phyloP scores from a whole-genome alignment of 37 sponge, comb jelly and placozoan genomes.

The Crambe crambe region DNA sequence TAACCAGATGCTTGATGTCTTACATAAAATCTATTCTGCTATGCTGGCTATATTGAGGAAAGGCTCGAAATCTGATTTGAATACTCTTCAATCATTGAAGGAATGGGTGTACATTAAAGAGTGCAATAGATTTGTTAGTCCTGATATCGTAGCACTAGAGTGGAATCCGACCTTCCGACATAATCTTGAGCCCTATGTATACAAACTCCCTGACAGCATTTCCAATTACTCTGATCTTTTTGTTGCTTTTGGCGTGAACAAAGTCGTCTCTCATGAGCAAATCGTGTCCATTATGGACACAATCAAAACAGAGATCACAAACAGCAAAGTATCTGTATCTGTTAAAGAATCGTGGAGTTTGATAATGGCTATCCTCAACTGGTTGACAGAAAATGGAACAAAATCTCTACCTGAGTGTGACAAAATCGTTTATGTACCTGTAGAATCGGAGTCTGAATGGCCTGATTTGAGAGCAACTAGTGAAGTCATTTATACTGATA shows the following conservation, averaged over 20 bases:
- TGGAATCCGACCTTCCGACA: conserved; percentile 19
- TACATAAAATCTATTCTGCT: neutral
- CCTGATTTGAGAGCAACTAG: conserved; percentile 13
- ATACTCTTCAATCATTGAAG: neutral
- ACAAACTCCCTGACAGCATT: conserved; percentile 23
- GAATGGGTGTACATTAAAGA: conserved; percentile 32
- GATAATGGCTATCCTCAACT: conserved; percentile 43
- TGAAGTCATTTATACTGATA: conserved; percentile 42
- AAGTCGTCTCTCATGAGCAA: conserved; percentile 3
- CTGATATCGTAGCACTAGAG: conserved; percentile 17
- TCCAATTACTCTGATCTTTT: neutral
- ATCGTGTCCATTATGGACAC: conserved; percentile 23
- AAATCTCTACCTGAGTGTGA: neutral
- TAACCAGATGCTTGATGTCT: neutral
- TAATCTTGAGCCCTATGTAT: conserved; percentile 46
- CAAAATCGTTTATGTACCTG: conserved; percentile 39
- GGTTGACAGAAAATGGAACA: conserved; percentile 31
- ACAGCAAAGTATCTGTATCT: neutral
- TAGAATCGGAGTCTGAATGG: conserved; percentile 15
- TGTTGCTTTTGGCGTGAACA: neutral
- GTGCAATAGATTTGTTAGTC: conserved; percentile 24
- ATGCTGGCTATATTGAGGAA: neutral
- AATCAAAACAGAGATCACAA: conserved; percentile 5
- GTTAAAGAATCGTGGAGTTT: conserved; percentile 21
- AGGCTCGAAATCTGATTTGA: neutral